phyloP scores from a whole-genome alignment of 1,140 invertebrate genomes.

The Ceratosolen fusciceps region DNA sequence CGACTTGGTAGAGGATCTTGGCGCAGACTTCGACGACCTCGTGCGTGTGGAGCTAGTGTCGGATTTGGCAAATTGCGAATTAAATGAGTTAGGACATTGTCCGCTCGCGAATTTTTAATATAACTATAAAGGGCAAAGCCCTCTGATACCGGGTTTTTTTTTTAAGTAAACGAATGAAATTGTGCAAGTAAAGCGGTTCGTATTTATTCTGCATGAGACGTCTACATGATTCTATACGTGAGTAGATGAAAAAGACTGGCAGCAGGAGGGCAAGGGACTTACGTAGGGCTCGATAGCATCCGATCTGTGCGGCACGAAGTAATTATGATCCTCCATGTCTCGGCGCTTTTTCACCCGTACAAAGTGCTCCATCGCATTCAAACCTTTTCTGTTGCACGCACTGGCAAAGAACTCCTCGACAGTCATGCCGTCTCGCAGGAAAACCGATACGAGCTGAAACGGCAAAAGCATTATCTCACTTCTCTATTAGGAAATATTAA shows the following conservation, averaged over 20 bases:
- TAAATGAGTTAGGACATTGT: background rate
- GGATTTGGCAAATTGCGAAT: conserved; percentile 4
- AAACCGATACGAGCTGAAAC: conserved; percentile 82
- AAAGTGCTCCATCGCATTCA: conserved; percentile 96
- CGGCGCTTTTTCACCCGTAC: conserved; percentile 93
- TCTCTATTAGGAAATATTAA: background rate
- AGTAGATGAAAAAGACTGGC: too few relatives aligned
- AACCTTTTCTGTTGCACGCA: conserved; percentile 90
- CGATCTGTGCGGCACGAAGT: conserved; percentile 92
- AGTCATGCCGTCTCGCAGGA: conserved; percentile 90
- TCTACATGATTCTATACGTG: too few relatives aligned
- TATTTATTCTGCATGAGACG: too few relatives aligned
- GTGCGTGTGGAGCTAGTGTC: conserved; percentile 90
- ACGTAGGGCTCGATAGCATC: conserved; percentile 96
- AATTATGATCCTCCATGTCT: conserved; percentile 96
- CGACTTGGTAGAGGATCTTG: conserved; percentile 97
- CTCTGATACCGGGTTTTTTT: too few relatives aligned
- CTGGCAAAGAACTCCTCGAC: conserved; percentile 95
- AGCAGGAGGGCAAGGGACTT: conserved; percentile 77
- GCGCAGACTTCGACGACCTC: conserved; percentile 96
- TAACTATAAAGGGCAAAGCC: too few relatives aligned
- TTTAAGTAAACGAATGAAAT: too few relatives aligned
- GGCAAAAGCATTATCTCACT: background rate
- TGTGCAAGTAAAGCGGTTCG: too few relatives aligned
- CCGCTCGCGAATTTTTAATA: too few relatives aligned